phyloP scores from a whole-genome alignment of 37 sponge, comb jelly and placozoan genomes.

The Halisarca cf. caerulea region DNA sequence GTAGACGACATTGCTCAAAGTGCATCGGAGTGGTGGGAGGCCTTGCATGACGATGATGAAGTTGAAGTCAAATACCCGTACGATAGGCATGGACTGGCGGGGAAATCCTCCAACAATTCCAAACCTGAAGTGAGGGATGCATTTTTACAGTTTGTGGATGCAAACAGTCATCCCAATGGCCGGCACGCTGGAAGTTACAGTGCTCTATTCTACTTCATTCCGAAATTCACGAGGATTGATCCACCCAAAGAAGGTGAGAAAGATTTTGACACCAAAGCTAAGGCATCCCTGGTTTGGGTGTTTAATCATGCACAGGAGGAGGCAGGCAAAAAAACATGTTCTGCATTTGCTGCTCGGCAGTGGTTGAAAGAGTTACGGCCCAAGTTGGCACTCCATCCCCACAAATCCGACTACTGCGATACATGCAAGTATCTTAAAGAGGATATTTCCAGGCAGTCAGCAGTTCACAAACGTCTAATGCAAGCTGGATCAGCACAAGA shows the following conservation, averaged over 20 bases:
- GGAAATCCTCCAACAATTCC: conserved; percentile 28
- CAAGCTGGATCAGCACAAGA: conserved; percentile 43
- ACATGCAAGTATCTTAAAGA: conserved; percentile 35
- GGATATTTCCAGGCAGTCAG: conserved; percentile 10
- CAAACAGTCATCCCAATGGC: conserved; percentile 48
- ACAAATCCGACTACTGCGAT: conserved; percentile 57
- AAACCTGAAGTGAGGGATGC: conserved; percentile 12
- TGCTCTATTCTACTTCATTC: conserved; percentile 42
- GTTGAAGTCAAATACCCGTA: conserved; percentile 44
- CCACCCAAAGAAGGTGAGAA: conserved; percentile 5
- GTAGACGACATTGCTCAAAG: conserved; percentile 44
- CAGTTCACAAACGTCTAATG: conserved; percentile 27
- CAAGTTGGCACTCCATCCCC: conserved; percentile 32
- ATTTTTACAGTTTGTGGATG: conserved; percentile 63
- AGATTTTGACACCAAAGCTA: conserved; percentile 11
- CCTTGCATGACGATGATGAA: conserved; percentile 37
- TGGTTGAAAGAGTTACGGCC: conserved; percentile 58
- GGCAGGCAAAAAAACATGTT: conserved; percentile 6
- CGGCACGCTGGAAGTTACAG: conserved; percentile 46
- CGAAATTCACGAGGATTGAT: conserved; percentile 20
- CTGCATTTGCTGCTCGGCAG: conserved; percentile 19
- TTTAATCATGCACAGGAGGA: conserved; percentile 49
- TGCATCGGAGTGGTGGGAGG: conserved; percentile 17
- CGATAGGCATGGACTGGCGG: conserved; percentile 28
- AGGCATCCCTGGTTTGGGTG: conserved; percentile 2